These are phyloP conservation scores for Epicauta chinensis DNA, from an alignment of 1,140 invertebrate genomes.

Conservation along the genomic window DNA sequence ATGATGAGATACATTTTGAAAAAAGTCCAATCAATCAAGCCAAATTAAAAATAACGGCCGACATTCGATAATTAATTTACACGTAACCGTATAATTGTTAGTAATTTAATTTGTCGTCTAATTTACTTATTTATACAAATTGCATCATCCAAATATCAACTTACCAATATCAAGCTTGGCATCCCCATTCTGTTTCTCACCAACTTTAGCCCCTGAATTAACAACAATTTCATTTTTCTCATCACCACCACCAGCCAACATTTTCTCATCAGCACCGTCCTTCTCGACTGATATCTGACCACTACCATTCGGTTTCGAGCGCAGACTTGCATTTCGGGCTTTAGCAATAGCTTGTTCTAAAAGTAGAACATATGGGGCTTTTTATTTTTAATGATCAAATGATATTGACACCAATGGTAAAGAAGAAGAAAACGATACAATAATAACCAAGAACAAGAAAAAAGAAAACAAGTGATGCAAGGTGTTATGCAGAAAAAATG, in stretches of 20 bases:
- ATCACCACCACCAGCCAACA: conserved; percentile 45
- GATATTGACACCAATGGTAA: too few relatives aligned
- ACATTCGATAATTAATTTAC: too few relatives aligned
- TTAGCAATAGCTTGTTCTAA: conserved; percentile 41
- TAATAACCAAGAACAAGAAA: too few relatives aligned
- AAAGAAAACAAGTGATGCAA: too few relatives aligned
- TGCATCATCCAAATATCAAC: conserved; percentile 30
- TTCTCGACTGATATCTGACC: conserved; percentile 5
- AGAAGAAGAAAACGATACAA: too few relatives aligned
- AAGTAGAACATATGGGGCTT: conserved; percentile 30
- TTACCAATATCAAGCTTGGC: conserved; percentile 77
- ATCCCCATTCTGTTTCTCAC: conserved; percentile 72
- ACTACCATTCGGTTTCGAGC: conserved; percentile 17
- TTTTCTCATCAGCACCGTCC: conserved; percentile 60
- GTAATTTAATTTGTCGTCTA: too few relatives aligned
- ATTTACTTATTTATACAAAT: too few relatives aligned
- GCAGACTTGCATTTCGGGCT: conserved; percentile 30
- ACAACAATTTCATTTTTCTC: conserved; percentile 47
- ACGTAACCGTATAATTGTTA: too few relatives aligned
- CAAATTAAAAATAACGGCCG: too few relatives aligned
- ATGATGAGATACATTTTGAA: too few relatives aligned
- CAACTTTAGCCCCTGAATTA: conserved; percentile 30
- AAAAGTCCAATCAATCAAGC: too few relatives aligned
- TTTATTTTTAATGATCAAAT: conserved; percentile 17
- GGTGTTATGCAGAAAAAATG: conserved; percentile 29